Evolutionary conservation across 2,113 vertebrate genomes (phyloP).

Genomic region (Elephantulus edwardii): DNA sequence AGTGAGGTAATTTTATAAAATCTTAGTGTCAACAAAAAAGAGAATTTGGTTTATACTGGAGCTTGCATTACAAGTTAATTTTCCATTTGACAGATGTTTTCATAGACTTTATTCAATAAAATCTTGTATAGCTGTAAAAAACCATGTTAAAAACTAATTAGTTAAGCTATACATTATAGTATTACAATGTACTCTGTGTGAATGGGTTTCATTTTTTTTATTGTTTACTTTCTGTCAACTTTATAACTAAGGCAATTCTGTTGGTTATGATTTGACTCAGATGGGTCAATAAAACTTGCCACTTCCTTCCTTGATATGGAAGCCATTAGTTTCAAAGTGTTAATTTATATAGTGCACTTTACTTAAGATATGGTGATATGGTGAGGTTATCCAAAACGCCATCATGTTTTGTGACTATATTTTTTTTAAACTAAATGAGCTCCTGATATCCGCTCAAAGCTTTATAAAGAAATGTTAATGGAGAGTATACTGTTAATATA

Average conservation of each 20-base stretch:
- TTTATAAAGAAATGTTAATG: background rate
- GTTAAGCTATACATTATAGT: slow-evolving; percentile 26
- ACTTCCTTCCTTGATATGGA: background rate
- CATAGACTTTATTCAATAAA: slow-evolving; percentile 43
- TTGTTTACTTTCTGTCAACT: slow-evolving; percentile 26
- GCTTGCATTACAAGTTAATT: slow-evolving; percentile 20
- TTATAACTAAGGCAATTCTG: background rate
- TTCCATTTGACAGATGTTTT: slow-evolving; percentile 34
- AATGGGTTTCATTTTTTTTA: slow-evolving; percentile 40
- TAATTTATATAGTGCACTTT: background rate
- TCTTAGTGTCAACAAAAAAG: slow-evolving; percentile 35
- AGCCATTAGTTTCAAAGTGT: background rate
- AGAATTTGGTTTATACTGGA: slow-evolving; percentile 56
- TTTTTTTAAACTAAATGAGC: background rate
- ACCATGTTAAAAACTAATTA: slow-evolving; percentile 45
- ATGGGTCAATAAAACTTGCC: background rate
- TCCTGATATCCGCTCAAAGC: background rate
- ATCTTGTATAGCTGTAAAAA: slow-evolving; percentile 28
- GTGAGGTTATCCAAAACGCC: background rate
- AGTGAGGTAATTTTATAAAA: slow-evolving; percentile 42
- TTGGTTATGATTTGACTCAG: background rate
- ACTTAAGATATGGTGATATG: background rate
- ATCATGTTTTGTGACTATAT: background rate
- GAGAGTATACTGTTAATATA: background rate
- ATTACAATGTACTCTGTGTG: background rate